Evolutionary conservation across 1,140 invertebrate species (phyloP).

Genomic region (Drosophila orena): DNA sequence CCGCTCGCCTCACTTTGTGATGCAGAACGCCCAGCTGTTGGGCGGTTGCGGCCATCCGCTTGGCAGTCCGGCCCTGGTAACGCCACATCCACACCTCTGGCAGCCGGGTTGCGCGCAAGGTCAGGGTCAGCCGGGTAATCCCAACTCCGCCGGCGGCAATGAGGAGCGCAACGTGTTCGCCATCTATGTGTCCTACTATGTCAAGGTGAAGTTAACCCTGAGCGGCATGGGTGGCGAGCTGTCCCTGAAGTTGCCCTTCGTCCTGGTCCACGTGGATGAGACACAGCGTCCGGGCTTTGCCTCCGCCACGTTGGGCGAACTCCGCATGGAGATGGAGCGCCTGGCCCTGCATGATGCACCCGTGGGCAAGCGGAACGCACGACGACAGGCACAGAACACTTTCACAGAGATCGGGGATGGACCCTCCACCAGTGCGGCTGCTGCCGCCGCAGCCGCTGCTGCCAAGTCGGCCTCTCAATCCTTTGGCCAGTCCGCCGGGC

Average conservation of each 20-base stretch:
- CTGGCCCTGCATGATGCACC: slow-evolving; percentile 72
- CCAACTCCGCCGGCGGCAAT: not conserved
- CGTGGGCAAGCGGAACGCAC: slow-evolving; percentile 42
- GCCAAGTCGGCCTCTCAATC: slow-evolving; percentile 1
- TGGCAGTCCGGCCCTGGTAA: slow-evolving; percentile 59
- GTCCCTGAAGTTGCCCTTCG: slow-evolving; percentile 92
- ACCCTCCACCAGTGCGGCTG: slow-evolving; percentile 65
- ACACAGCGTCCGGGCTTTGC: slow-evolving; percentile 38
- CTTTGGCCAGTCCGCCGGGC: not conserved
- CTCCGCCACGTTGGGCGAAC: slow-evolving; percentile 47
- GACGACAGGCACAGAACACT: slow-evolving; percentile 2
- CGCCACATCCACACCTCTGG: slow-evolving; percentile 42
- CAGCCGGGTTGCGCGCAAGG: slow-evolving; percentile 1
- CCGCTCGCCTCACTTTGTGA: slow-evolving; percentile 67
- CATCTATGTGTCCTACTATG: slow-evolving; percentile 95
- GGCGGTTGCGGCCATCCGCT: slow-evolving; percentile 24
- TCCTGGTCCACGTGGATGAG: slow-evolving; percentile 85
- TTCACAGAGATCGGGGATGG: slow-evolving; percentile 32
- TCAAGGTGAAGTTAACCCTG: slow-evolving; percentile 92
- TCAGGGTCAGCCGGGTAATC: slow-evolving; percentile 1
- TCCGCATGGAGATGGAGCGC: slow-evolving; percentile 65
- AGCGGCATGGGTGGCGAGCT: slow-evolving; percentile 92
- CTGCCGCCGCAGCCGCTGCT: slow-evolving; percentile 35
- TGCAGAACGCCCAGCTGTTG: slow-evolving; percentile 54
- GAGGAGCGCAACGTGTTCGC: slow-evolving; percentile 94